Percentiles rank a stretch among this genome's conserved stretches.
These are phyloP conservation scores for Metallyticus violacea DNA, from an alignment of 2,888 invertebrate genomes.

Conservation along the genomic window DNA sequence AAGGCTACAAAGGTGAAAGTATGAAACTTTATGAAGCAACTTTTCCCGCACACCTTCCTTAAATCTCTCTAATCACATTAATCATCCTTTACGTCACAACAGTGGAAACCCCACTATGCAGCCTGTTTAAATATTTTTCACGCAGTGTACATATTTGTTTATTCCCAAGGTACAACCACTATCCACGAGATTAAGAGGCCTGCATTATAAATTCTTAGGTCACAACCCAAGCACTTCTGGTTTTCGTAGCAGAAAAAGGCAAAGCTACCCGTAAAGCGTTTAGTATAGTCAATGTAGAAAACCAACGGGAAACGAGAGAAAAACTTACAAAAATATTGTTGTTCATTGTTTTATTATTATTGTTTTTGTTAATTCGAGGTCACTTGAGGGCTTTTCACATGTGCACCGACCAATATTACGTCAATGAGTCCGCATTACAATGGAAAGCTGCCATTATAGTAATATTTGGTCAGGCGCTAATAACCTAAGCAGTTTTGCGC, in stretches of 20 bases:
- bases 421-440: no score
- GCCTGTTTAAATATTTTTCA: neutral
- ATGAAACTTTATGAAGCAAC: neutral
- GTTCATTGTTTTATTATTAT: no score
- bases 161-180: neutral
- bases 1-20: neutral
- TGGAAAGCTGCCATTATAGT: no score
- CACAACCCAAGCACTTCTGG: neutral
- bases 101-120: neutral
- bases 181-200: neutral
- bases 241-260: neutral
- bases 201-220: neutral
- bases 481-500: no score
- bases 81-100: neutral
- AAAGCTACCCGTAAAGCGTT: no score
- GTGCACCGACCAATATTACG: no score
- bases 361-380: no score
- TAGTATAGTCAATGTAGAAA: neutral
- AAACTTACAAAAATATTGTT: no score
- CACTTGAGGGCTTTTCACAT: no score
- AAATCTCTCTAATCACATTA: neutral
- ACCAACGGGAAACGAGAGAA: no score
- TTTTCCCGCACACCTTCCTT: neutral
- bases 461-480: no score
- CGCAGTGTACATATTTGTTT: neutral